Conservation (phyloP, 1,140 invertebrate species). For the Tetragonula clypearis region DNA sequence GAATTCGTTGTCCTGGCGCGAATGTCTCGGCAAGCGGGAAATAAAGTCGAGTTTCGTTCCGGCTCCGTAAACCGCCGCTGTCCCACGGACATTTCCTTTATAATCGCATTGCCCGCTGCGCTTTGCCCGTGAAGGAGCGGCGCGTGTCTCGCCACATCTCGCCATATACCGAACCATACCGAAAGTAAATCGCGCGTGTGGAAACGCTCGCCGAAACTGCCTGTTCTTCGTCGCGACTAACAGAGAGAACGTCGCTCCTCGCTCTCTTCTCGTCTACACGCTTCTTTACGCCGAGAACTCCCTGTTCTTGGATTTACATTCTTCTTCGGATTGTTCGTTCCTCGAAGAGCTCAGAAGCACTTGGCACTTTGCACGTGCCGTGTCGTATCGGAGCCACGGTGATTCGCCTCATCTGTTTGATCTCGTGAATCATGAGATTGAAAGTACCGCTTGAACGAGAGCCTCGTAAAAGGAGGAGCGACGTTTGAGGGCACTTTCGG, state of each 20-base stretch:
- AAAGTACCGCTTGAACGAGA: background rate
- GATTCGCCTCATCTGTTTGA: background rate
- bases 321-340: background rate
- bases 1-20: conserved; percentile 54
- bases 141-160: background rate
- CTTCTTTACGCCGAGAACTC: no score
- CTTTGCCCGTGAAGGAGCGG: background rate
- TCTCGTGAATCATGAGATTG: background rate
- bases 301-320: background rate
- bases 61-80: conserved; percentile 32
- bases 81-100: conserved; percentile 35
- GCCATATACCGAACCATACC: no score
- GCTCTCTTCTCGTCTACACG: no score
- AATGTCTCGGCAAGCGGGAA: conserved; percentile 15
- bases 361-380: no score
- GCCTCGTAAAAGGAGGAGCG: background rate
- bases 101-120: conserved; percentile 37
- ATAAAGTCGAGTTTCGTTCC: conserved; percentile 45
- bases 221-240: background rate
- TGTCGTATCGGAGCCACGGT: background rate
- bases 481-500: conserved; percentile 15
- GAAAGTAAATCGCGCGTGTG: conserved; percentile 27
- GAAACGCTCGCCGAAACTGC: background rate
- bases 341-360: background rate
- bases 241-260: background rate